Percentiles rank a stretch among this genome's conserved stretches.
Evolutionary conservation across 2,113 vertebrate genomes (phyloP).

Genomic region (Pica pica): DNA sequence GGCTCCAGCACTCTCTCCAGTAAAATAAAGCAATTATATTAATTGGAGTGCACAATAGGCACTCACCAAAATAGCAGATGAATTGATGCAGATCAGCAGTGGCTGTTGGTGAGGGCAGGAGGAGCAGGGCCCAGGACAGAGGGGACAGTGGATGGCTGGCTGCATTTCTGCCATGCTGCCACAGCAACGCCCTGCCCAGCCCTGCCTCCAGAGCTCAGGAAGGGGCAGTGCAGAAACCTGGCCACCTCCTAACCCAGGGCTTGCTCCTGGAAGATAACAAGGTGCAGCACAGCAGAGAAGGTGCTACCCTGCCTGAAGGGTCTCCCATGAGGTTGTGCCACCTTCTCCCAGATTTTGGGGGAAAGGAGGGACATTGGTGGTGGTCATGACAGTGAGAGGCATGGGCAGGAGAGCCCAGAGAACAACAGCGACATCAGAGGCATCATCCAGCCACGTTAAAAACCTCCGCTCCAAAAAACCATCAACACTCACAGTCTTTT

Average conservation of each 20-base stretch:
- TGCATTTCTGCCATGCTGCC: accelerated
- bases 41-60: background rate
- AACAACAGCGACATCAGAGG: background rate
- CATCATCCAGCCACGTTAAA: accelerated
- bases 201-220: background rate
- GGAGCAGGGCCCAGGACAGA: background rate
- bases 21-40: slow-evolving; percentile 12
- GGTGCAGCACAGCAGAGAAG: accelerated
- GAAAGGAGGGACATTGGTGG: background rate
- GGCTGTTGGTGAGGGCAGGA: background rate
- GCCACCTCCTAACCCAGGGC: too few relatives aligned
- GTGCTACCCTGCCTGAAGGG: background rate
- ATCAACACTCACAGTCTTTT: background rate
- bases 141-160: accelerated
- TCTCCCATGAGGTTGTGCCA: accelerated
- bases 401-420: background rate
- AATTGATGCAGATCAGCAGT: background rate
- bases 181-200: background rate
- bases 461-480: background rate
- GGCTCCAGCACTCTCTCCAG: background rate
- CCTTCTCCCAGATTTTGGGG: background rate
- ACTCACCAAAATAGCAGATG: background rate
- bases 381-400: accelerated
- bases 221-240: accelerated
- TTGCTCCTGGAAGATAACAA: background rate